These are phyloP conservation scores for Macrotis lagotis DNA, from an alignment of 2,113 vertebrate genomes.

Conservation along the genomic window DNA sequence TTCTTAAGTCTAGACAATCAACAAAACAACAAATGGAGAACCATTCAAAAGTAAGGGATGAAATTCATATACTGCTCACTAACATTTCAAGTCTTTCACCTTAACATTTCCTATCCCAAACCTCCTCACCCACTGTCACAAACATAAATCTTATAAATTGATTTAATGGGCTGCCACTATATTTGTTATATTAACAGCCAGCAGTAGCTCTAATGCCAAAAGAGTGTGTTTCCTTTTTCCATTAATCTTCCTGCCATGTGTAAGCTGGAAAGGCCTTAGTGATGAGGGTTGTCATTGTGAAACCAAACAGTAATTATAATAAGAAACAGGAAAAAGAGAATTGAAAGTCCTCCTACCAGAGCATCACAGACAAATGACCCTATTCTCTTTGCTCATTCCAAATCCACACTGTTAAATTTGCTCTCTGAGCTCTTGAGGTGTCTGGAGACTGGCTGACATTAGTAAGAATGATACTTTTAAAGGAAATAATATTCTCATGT, in stretches of 20 bases:
- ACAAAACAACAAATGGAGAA: background rate
- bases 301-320: conserved; percentile 78
- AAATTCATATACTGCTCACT: conserved; percentile 44
- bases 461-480: conserved; percentile 67
- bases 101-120: conserved; percentile 67
- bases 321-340: conserved; percentile 74
- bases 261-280: conserved; percentile 76
- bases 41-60: background rate
- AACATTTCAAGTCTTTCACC: conserved; percentile 44
- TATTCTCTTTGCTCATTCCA: conserved; percentile 58
- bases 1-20: background rate
- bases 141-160: conserved; percentile 74
- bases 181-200: conserved; percentile 68
- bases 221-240: conserved; percentile 63
- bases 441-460: conserved; percentile 73
- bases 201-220: conserved; percentile 59
- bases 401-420: conserved; percentile 66
- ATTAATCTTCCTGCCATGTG: conserved; percentile 75
- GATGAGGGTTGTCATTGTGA: conserved; percentile 76
- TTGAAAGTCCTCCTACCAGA: conserved; percentile 70
- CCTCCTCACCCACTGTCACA: conserved; percentile 48
- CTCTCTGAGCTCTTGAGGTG: conserved; percentile 76
- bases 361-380: conserved; percentile 73
- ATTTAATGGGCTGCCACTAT: conserved; percentile 63
- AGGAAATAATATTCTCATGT: conserved; percentile 55